These are phyloP conservation scores for Stenolophus ochropezus DNA, from an alignment of 2,888 invertebrate genomes.

Conservation along the genomic window DNA sequence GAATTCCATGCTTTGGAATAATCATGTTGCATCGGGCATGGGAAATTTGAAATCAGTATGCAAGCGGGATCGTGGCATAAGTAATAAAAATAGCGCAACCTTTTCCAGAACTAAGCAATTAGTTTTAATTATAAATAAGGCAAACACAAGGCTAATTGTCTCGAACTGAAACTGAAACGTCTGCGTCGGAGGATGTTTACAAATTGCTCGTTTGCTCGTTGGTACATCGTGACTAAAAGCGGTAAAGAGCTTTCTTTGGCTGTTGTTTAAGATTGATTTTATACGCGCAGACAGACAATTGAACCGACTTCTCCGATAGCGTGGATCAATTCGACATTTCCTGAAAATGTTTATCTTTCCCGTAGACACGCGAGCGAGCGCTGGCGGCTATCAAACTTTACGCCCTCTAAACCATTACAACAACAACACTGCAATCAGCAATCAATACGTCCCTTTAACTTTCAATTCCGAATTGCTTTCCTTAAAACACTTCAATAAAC, in stretches of 20 bases:
- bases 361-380: slow-evolving; percentile 40
- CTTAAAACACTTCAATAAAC: slow-evolving; percentile 6
- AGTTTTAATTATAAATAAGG: slow-evolving; percentile 41
- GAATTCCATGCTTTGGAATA: slow-evolving; percentile 9
- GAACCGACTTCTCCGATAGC: slow-evolving; percentile 58
- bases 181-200: slow-evolving; percentile 45
- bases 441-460: slow-evolving; percentile 41
- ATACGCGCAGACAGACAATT: slow-evolving; percentile 57
- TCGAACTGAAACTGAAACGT: slow-evolving; percentile 31
- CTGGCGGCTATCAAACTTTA: slow-evolving; percentile 46
- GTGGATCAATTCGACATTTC: slow-evolving; percentile 59
- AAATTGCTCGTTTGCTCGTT: slow-evolving; percentile 41
- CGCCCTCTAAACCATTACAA: slow-evolving; percentile 35
- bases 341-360: slow-evolving; percentile 57
- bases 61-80: neutral
- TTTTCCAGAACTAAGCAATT: slow-evolving; percentile 18
- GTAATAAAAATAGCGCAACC: slow-evolving; percentile 4
- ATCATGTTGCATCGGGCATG: neutral
- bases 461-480: slow-evolving; percentile 15
- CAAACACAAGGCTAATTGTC: slow-evolving; percentile 30
- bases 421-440: slow-evolving; percentile 43
- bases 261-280: slow-evolving; percentile 58
- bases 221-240: slow-evolving; percentile 43
- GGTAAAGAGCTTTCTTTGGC: slow-evolving; percentile 46
- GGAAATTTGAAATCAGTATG: slow-evolving; percentile 12